A percentile compares a stretch with the other conserved stretches of the same genome.
Evolutionary conservation across 2,888 invertebrate genomes (phyloP).

Genomic region (Eutolmus rufibarbis): DNA sequence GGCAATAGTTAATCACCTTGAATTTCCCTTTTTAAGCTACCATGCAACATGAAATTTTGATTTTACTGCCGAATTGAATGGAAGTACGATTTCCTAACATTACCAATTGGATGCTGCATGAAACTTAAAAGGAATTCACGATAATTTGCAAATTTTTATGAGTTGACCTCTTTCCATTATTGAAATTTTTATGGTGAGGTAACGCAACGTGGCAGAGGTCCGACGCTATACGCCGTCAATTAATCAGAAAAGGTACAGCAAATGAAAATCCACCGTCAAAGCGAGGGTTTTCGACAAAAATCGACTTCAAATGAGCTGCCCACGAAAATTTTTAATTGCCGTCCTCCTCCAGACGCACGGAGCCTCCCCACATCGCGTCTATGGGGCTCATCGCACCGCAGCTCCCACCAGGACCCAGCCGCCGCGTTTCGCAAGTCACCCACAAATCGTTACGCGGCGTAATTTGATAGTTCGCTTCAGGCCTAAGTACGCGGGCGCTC

Average conservation of each 20-base stretch:
- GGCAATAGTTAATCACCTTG: background rate
- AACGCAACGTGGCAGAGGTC: background rate
- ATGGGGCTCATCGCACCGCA: background rate
- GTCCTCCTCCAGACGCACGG: background rate
- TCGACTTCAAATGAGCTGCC: background rate
- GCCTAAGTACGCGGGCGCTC: slow-evolving; percentile 40
- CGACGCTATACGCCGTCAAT: background rate
- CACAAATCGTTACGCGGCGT: slow-evolving; percentile 51
- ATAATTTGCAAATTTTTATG: background rate
- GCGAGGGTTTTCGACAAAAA: background rate
- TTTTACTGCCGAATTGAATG: background rate
- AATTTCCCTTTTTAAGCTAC: background rate
- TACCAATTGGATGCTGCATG: background rate
- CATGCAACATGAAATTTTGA: background rate
- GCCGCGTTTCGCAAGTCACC: slow-evolving; percentile 48
- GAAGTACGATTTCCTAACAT: background rate
- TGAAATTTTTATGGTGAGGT: background rate
- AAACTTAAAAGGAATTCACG: background rate
- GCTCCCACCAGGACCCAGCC: background rate
- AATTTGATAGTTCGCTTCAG: slow-evolving; percentile 46
- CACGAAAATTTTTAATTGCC: background rate
- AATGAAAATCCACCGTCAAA: background rate
- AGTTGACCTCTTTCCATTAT: background rate
- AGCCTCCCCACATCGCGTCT: background rate
- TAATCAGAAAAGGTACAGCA: background rate